Conservation (phyloP, 2,888 invertebrate species). For the Diplolepis rosae region DNA sequence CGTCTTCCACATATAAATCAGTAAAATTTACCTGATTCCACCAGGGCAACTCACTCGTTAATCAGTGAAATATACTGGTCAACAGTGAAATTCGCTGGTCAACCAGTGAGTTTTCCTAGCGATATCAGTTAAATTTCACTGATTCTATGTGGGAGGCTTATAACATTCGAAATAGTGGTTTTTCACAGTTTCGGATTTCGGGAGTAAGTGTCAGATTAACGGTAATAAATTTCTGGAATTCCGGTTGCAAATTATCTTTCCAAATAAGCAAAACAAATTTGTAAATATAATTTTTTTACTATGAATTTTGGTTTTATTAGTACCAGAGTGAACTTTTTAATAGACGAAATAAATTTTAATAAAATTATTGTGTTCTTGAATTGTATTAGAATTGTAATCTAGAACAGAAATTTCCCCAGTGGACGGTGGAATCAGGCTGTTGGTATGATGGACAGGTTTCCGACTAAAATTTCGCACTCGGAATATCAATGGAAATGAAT, state of each 20-base stretch:
- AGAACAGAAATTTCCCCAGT: slow-evolving; percentile 20
- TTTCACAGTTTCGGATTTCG: not conserved
- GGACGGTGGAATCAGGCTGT: slow-evolving; percentile 2
- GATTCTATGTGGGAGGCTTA: too few relatives aligned
- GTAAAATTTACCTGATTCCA: too few relatives aligned
- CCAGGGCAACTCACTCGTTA: too few relatives aligned
- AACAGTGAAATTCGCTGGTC: too few relatives aligned
- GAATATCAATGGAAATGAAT: slow-evolving; percentile 54
- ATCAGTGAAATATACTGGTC: too few relatives aligned
- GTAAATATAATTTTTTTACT: not conserved
- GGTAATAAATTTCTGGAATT: not conserved
- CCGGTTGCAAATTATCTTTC: not conserved
- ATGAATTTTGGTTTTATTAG: not conserved
- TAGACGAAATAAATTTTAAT: slow-evolving; percentile 1
- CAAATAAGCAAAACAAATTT: not conserved
- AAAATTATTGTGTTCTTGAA: not conserved
- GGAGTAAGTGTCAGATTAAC: not conserved
- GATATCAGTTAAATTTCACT: too few relatives aligned
- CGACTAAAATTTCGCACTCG: slow-evolving; percentile 22
- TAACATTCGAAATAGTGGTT: too few relatives aligned
- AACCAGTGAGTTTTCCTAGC: too few relatives aligned
- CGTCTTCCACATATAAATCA: too few relatives aligned
- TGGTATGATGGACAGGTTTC: slow-evolving; percentile 23
- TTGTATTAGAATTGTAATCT: slow-evolving; percentile 5
- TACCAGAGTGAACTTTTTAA: not conserved